phyloP scores from a whole-genome alignment of 1,140 invertebrate species.

The Dendrolimus kikuchii region DNA sequence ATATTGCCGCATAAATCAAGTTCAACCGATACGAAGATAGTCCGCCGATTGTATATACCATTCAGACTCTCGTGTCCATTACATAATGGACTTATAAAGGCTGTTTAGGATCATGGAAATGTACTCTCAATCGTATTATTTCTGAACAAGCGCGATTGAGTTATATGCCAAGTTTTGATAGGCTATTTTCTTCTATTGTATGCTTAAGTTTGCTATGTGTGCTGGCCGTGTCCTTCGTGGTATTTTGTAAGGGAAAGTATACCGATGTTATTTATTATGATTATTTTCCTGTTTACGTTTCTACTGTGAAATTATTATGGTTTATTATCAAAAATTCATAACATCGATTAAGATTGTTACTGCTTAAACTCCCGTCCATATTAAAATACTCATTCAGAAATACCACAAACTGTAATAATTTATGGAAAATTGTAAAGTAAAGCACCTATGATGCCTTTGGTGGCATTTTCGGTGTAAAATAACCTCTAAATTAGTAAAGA shows the following conservation, averaged over 20 bases:
- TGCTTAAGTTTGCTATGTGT: constrained; percentile 16
- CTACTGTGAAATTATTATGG: too few species aligned
- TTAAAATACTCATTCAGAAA: too few species aligned
- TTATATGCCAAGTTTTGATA: constrained; percentile 41
- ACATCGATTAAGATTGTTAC: too few species aligned
- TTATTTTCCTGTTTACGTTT: too few species aligned
- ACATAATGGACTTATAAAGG: constrained; percentile 41
- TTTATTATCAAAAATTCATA: too few species aligned
- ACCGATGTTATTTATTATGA: background rate
- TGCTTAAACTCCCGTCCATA: too few species aligned
- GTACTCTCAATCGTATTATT: constrained; percentile 25
- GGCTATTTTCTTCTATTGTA: constrained; percentile 29
- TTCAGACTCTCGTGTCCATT: constrained; percentile 28
- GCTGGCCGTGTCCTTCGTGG: constrained; percentile 4
- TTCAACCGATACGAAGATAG: constrained; percentile 15
- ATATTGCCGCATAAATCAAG: constrained; percentile 40
- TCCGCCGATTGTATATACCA: constrained; percentile 26
- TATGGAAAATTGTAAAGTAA: too few species aligned
- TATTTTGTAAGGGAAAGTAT: constrained; percentile 4
- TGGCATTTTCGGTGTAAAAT: too few species aligned
- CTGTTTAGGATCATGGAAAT: constrained; percentile 40
- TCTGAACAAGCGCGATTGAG: constrained; percentile 21
- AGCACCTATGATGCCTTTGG: too few species aligned
- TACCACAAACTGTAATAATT: too few species aligned
- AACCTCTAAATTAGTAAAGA: too few species aligned